Evolutionary conservation across 2,113 vertebrate genomes (phyloP), one percentile per base, ranked within the genome.

Genomic region (Nyctereutes procyonoides): DNA sequence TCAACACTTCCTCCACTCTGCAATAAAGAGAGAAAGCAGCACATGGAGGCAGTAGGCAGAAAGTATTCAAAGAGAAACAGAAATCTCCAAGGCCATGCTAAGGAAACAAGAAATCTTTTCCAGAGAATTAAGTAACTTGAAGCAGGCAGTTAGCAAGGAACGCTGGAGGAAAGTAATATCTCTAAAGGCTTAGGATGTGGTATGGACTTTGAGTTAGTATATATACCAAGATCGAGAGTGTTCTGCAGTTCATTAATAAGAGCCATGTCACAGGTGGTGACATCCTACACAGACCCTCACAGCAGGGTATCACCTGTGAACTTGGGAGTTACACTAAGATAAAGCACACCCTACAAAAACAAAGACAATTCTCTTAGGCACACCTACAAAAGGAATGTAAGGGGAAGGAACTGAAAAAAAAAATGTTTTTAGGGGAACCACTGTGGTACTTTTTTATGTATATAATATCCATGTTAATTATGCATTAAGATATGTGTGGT

Each of bases 1-100:
- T 89, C 86, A 89, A 92, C 63, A 88, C 60, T 93, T 94, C 58
- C 83, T 95, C 67, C 51, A 89, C 53, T 35, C 51, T 92, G 17
- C 6, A 80, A 28, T 51, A 74, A 93, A 69, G 76, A 92, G 48
- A 95, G 90, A 77, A 93, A 43, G 48, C 35, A 89, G 67, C 1
- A 11, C 53, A 84, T 26, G 84, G 58, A 89, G 53, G 35, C 83
- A 92, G 63, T 53, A 67, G 62, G 69, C 35, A 84, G 90, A 90
- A 97, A 63, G 77, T 43, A n/a, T 96, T 97, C 76, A 85, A 90
- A 95, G 88, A 87, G 35, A 93, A 35, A 93, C 22, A 86, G 91
- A 93, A 93, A 76, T 55, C 63, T 85, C 20, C 19, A 87, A 90
- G 80, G 24, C 85, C 51, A 76, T 48, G 74, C 92, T 60, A 55